A percentile compares a stretch with the other conserved stretches of the same genome.
phyloP scores from a whole-genome alignment of 2,797 vertebrate species.

The Anguilla megastoma region DNA sequence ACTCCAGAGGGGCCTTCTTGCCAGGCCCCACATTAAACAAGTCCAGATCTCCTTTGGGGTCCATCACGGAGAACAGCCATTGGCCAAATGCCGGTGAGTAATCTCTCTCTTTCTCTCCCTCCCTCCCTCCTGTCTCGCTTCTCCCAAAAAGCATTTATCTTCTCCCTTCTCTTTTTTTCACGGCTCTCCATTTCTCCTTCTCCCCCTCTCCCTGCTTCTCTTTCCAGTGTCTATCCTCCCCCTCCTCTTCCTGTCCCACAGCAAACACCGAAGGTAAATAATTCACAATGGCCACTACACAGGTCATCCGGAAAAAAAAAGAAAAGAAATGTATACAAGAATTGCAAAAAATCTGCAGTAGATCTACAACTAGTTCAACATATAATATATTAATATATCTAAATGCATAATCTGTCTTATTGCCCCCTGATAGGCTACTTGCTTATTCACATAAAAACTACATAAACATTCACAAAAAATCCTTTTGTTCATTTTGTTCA shows the following conservation, averaged over 20 bases:
- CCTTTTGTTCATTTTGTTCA: neutral
- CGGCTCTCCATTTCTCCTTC: neutral
- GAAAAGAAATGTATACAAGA: neutral
- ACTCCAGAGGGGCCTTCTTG: neutral
- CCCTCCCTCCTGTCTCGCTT: neutral
- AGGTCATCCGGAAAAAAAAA: neutral
- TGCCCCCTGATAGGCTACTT: too few species aligned
- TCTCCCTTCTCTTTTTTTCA: neutral
- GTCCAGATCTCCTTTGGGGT: neutral
- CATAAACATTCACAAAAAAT: neutral
- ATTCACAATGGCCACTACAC: constrained; percentile 18
- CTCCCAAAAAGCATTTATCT: neutral
- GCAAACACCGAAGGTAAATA: neutral
- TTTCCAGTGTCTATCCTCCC: neutral
- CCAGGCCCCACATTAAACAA: neutral
- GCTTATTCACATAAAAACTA: neutral
- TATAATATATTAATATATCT: too few species aligned
- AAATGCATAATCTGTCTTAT: too few species aligned
- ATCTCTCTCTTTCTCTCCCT: neutral
- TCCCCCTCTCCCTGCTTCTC: neutral
- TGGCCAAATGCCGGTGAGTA: neutral
- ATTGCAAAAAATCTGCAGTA: too few species aligned
- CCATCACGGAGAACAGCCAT: neutral
- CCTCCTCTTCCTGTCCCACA: neutral
- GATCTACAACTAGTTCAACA: too few species aligned